Base-by-base conservation (phyloP, 2,797 vertebrate species). In the Anolis apletophallus region DNA sequence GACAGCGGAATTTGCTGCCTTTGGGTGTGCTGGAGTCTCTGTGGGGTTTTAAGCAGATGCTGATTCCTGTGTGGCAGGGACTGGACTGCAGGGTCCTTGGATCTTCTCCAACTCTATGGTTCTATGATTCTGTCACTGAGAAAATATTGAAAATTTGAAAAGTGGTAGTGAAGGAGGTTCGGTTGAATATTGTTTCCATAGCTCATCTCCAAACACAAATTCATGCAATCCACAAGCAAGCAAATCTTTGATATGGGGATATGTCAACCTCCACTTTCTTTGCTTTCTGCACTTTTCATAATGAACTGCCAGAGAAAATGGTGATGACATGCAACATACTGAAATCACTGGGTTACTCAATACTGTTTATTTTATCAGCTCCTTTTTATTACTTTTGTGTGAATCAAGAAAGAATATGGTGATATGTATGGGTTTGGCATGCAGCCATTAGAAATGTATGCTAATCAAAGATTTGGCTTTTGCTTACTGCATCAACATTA, bases 291-390 rank as follows among this genome's bases (percentile, higher is more conserved):
- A 50, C 8, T 1, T 71, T 1, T 64, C 64, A n/a, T 84, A 84
- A 83, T 10, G 69, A 89, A 67, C 29, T 84, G 68, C 72, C 32
- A 72, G 76, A 61, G 12, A 89, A 91, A 69, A 5, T 75, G 29
- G 3, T 54, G n/a, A 61, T 85, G 76, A 76, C 54, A 32, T 40
- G 79, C 1, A 36, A 88, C 69, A 40, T 88, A 87, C 40, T 61
- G 61, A 67, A 81, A 85, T 32, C 55, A 34, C 17, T 40, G 0
- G 16, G 55, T 80, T 55, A 46, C 55, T 29, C 55, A 21, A 13
- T 40, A 50, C 14, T 76, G 34, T 85, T 61, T 80, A 21, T 50
- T 3, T 80, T 59, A 82, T 57, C 40, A 71, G 54, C 55, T 83
- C 17, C 55, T 13, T 21, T 34, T 2, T 75, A n/a, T 36, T 84